These are phyloP conservation scores for Drosophila santomea DNA, from an alignment of 1,140 invertebrate species.

Conservation along the genomic window DNA sequence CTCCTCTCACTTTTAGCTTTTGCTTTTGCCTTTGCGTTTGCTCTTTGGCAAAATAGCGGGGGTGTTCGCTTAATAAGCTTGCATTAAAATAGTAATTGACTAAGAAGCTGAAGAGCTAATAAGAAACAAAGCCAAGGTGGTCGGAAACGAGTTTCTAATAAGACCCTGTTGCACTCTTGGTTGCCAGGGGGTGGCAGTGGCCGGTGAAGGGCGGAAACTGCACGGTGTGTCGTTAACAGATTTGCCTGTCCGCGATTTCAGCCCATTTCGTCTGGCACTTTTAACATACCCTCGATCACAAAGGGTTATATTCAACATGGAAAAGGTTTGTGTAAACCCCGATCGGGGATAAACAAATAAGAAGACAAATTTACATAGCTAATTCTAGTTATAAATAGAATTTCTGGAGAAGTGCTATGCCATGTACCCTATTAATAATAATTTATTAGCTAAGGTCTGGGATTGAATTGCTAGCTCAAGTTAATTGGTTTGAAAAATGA, in stretches of 20 bases:
- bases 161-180: slow-evolving; percentile 34
- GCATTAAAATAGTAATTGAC: slow-evolving; percentile 72
- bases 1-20: slow-evolving; percentile 40
- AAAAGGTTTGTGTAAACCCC: neutral
- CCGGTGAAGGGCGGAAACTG: slow-evolving; percentile 17
- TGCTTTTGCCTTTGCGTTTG: slow-evolving; percentile 10
- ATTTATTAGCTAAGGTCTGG: neutral
- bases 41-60: slow-evolving; percentile 25
- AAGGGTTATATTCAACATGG: neutral
- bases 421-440: neutral
- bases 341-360: neutral
- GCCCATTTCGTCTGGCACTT: slow-evolving; percentile 43
- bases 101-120: slow-evolving; percentile 43
- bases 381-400: too few relatives aligned
- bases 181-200: neutral
- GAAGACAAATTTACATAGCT: neutral
- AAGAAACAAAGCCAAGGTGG: slow-evolving; percentile 76
- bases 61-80: slow-evolving; percentile 39
- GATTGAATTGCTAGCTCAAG: neutral
- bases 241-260: slow-evolving; percentile 38
- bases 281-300: slow-evolving; percentile 18
- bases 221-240: slow-evolving; percentile 15
- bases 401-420: too few relatives aligned
- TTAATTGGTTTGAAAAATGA: slow-evolving; percentile 1
- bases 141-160: slow-evolving; percentile 70